Percentiles rank a stretch among this genome's conserved stretches.
phyloP scores from a whole-genome alignment of 2,113 vertebrate genomes.

The Campylomormyrus tamandua region DNA sequence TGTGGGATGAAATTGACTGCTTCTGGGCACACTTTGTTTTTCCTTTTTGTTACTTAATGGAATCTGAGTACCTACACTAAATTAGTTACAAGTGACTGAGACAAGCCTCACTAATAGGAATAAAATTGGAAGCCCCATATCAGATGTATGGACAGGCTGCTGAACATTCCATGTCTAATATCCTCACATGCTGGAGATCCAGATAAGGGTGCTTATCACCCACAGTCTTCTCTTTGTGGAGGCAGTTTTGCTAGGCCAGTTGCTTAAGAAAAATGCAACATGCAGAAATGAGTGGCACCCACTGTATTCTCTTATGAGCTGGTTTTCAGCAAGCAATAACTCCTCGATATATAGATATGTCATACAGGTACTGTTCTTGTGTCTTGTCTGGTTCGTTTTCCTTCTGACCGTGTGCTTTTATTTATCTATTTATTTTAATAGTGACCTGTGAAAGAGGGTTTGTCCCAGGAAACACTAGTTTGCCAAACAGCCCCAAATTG shows the following conservation, averaged over 20 bases:
- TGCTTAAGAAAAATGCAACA: not conserved
- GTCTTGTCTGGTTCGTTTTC: not conserved
- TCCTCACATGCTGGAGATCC: not conserved
- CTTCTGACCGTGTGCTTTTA: not conserved
- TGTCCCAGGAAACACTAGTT: not conserved
- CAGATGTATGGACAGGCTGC: not conserved
- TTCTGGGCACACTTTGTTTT: not conserved
- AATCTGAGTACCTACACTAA: not conserved
- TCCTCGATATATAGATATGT: not conserved
- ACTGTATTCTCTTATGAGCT: not conserved
- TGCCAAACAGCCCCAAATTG: conserved; percentile 9
- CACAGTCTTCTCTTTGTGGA: not conserved
- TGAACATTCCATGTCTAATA: not conserved
- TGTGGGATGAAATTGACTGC: not conserved
- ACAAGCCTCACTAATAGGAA: not conserved
- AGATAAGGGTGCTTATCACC: not conserved
- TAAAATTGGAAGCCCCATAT: not conserved
- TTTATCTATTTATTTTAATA: not conserved
- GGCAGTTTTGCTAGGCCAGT: not conserved
- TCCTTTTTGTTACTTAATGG: not conserved
- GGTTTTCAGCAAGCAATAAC: conserved; percentile 15
- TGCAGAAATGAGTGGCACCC: not conserved
- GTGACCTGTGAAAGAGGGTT: not conserved
- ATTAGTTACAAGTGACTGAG: not conserved
- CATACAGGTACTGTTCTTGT: not conserved